Base-by-base conservation (phyloP, 2,797 vertebrate species). In the Typhlichthys subterraneus region DNA sequence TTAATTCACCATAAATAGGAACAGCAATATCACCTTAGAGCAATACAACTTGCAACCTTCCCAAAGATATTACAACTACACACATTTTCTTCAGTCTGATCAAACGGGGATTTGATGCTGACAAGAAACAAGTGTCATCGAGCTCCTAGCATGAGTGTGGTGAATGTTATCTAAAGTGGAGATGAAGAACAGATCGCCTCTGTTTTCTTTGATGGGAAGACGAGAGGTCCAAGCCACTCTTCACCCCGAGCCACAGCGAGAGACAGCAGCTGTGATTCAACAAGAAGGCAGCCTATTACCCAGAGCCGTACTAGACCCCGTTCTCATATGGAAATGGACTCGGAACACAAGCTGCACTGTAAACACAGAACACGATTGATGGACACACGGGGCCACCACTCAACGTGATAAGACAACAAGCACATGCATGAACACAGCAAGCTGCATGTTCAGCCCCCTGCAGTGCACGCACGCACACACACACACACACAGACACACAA, bases 341-440 rank as follows among this genome's bases (percentile, higher is more conserved):
- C 83, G 76, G 83, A 61, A 63, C 65, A 72, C 14, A 52, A 68
- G 68, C 68, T 57, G 48, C 47, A 53, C 53, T 68, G 68, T 76
- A 81, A 81, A 83, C 46, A 76, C 55, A 64, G 70, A 82, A 84
- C 46, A 75, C 53, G 23, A 63, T 65, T 19, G 65, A 67, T 51
- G 42, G 65, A 73, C 72, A 60, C 49, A 13, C 56, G 50, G 45
- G 57, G 19, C 56, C 7, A 61, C 72, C 60, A 48, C 58, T 69
- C 69, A 63, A 58, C 57, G 73, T 70, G 71, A 72, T 19, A 13
- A 13, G 49, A 60, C 58, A 64, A 67, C 54, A 11, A 11, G 50
- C 61, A 61, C 66, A 67, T 8, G 71, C 57, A 51, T 19, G 55
- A n/a, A 57, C 12, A 31, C 46, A 17, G 12, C 9, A 49, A 45